Evolutionary conservation across 2,888 invertebrate species (phyloP).

Genomic region (Eupsilia transversa): DNA sequence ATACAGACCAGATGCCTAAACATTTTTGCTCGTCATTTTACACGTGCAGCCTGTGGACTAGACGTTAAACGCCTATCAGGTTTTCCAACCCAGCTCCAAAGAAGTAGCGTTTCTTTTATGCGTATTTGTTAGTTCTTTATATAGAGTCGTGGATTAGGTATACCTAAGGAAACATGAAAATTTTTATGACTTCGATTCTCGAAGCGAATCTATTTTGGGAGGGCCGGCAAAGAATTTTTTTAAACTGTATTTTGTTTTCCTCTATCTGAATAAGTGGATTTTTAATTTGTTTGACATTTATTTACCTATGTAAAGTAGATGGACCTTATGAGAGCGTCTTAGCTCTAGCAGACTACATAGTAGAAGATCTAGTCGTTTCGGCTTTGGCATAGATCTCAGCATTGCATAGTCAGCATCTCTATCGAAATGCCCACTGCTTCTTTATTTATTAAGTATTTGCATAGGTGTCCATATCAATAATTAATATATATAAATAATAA

Average conservation of each 20-base stretch:
- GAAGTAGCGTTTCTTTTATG: slow-evolving; percentile 5
- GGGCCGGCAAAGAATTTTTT: background rate
- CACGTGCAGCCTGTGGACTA: too few relatives aligned
- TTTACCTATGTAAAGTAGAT: background rate
- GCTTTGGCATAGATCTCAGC: background rate
- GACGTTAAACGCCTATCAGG: too few relatives aligned
- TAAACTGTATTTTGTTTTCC: slow-evolving; percentile 4
- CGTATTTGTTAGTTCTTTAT: background rate
- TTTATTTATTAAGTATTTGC: background rate
- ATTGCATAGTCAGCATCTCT: background rate
- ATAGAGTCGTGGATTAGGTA: background rate
- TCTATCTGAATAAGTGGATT: background rate
- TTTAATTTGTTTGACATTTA: background rate
- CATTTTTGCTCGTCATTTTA: too few relatives aligned
- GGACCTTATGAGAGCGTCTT: background rate
- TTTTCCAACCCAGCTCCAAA: background rate
- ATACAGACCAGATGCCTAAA: background rate
- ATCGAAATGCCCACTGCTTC: background rate
- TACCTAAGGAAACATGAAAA: slow-evolving; percentile 17
- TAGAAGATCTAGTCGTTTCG: background rate
- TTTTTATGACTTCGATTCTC: slow-evolving; percentile 6
- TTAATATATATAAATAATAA: background rate
- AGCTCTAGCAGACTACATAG: background rate
- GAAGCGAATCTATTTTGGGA: slow-evolving; percentile 26
- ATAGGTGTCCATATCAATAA: background rate